Conservation (phyloP, 2,888 invertebrate genomes). For the Anorthoa munda region DNA sequence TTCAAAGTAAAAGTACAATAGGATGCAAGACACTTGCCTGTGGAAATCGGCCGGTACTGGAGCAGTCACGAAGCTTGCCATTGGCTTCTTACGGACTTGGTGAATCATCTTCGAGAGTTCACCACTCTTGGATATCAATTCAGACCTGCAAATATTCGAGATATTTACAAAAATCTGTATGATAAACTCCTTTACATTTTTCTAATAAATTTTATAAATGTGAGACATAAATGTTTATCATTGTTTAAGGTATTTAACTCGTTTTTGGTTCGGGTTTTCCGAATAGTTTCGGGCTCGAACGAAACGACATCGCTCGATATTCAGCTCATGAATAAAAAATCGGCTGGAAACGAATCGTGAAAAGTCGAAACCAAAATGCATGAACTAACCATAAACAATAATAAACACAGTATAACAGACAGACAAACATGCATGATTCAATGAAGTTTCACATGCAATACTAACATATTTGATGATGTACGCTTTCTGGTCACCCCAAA, state of each 20-base stretch:
- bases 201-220: neutral
- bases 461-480: conserved; percentile 56
- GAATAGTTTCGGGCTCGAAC: neutral
- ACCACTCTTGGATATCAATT: conserved; percentile 95
- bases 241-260: neutral
- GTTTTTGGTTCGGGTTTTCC: neutral
- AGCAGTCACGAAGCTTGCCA: conserved; percentile 96
- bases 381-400: conserved; percentile 18
- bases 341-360: neutral
- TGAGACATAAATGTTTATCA: neutral
- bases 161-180: neutral
- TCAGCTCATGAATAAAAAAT: conserved; percentile 3
- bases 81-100: conserved; percentile 96
- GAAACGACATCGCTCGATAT: neutral
- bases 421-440: conserved; percentile 50
- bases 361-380: neutral
- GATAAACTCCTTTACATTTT: neutral
- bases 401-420: conserved; percentile 31
- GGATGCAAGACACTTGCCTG: conserved; percentile 89
- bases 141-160: conserved; percentile 90
- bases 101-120: conserved; percentile 96
- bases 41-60: conserved; percentile 98
- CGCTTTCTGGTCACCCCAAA: conserved; percentile 59
- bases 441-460: conserved; percentile 53
- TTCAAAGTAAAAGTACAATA: neutral